Evolutionary conservation across 2,113 vertebrate genomes (phyloP).

Genomic region (Probosciger aterrimus): DNA sequence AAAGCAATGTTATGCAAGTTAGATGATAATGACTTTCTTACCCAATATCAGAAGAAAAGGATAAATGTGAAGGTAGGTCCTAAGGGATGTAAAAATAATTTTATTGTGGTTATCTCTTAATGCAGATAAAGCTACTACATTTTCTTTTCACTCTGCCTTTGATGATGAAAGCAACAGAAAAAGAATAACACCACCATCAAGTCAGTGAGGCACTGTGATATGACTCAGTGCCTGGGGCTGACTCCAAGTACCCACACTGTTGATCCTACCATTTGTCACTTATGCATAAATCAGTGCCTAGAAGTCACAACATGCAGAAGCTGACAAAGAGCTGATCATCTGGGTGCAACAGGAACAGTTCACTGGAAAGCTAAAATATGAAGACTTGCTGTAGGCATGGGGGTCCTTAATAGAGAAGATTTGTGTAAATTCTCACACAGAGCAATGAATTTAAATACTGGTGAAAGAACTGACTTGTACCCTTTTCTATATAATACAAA

Average conservation of each 20-base stretch:
- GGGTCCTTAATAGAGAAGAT: not conserved
- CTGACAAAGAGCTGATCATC: not conserved
- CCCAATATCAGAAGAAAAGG: not conserved
- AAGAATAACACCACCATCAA: not conserved
- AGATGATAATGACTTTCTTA: not conserved
- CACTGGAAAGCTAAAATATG: not conserved
- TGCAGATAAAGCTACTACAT: not conserved
- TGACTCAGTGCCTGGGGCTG: not conserved
- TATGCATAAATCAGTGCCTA: not conserved
- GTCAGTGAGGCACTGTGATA: not conserved
- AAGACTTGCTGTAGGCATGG: not conserved
- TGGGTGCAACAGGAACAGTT: not conserved
- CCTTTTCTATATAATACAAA: not conserved
- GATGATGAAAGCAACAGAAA: not conserved
- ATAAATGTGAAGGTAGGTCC: not conserved
- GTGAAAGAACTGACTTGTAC: not conserved
- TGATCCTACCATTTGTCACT: not conserved
- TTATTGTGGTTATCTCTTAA: not conserved
- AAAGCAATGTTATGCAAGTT: not conserved
- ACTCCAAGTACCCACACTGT: not conserved
- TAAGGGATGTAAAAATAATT: not conserved
- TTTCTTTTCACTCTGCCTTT: not conserved
- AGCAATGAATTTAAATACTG: not conserved
- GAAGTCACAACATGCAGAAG: fast-evolving
- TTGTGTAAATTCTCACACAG: not conserved